Conservation (phyloP, 2,797 vertebrate species). For the Fistularia commersonii region DNA sequence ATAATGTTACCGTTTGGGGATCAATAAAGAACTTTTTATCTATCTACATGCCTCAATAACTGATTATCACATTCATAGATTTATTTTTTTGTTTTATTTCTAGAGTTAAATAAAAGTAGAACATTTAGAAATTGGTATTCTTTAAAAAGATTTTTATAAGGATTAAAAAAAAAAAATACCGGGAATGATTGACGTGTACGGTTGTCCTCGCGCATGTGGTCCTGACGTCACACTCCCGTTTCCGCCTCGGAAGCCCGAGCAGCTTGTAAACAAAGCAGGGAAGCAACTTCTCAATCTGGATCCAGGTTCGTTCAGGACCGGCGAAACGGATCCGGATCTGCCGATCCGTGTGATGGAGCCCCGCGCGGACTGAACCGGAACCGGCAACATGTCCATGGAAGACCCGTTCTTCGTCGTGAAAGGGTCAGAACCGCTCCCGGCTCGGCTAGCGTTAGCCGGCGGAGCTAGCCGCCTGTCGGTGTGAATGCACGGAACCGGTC, state of each 20-base stretch:
- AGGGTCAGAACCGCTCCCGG: constrained; percentile 78
- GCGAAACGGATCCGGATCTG: not conserved
- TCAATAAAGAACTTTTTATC: too few species aligned
- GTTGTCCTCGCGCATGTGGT: not conserved
- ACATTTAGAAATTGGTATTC: too few species aligned
- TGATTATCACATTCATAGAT: too few species aligned
- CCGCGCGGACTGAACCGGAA: constrained; percentile 27
- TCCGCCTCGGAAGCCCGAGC: constrained; percentile 36
- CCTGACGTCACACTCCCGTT: constrained; percentile 16
- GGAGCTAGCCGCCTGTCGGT: not conserved
- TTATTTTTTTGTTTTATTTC: too few species aligned
- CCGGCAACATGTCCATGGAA: constrained; percentile 89
- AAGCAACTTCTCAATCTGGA: not conserved
- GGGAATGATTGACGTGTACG: too few species aligned
- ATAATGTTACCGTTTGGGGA: too few species aligned
- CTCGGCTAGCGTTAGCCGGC: constrained; percentile 1
- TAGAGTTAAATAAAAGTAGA: too few species aligned
- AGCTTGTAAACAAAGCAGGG: constrained; percentile 58
- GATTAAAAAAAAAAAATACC: too few species aligned
- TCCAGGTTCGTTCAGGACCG: not conserved
- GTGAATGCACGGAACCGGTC: too few species aligned
- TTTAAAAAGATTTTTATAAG: too few species aligned
- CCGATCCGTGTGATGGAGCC: constrained; percentile 27
- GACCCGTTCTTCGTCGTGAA: constrained; percentile 98
- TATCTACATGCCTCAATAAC: too few species aligned